Conservation (phyloP, 2,113 vertebrate species). For the Microtus montanus region DNA sequence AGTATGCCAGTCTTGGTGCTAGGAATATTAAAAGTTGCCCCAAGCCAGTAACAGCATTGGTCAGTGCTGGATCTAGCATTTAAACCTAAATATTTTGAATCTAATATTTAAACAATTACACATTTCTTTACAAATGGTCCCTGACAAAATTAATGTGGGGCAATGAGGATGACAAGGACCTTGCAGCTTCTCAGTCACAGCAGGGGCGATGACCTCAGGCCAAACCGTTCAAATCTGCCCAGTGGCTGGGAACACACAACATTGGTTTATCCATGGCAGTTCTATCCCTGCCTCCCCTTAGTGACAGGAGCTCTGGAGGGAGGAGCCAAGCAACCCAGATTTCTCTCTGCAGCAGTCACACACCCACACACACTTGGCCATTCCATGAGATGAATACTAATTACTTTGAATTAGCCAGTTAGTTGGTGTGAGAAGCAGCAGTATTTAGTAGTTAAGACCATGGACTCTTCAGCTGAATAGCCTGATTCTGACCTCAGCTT, state of each 20-base stretch:
- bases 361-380: neutral
- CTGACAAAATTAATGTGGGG: neutral
- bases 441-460: neutral
- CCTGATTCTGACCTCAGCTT: neutral
- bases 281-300: neutral
- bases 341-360: neutral
- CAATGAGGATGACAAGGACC: neutral
- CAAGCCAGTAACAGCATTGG: neutral
- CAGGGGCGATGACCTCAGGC: neutral
- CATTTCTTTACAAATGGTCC: neutral
- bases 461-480: neutral
- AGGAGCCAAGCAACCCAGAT: neutral
- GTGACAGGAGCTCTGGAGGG: neutral
- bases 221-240: too few relatives aligned
- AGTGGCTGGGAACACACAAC: neutral
- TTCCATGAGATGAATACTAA: neutral
- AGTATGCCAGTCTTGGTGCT: neutral
- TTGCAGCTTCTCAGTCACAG: neutral
- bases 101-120: neutral
- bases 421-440: neutral
- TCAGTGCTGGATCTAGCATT: neutral
- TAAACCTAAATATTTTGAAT: neutral
- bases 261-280: too few relatives aligned
- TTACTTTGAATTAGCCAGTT: neutral
- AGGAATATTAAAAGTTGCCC: neutral